A percentile compares a stretch with the other conserved stretches of the same genome.
Conservation (phyloP, 2,888 invertebrate species). For the Didymodactylos carnosus region DNA sequence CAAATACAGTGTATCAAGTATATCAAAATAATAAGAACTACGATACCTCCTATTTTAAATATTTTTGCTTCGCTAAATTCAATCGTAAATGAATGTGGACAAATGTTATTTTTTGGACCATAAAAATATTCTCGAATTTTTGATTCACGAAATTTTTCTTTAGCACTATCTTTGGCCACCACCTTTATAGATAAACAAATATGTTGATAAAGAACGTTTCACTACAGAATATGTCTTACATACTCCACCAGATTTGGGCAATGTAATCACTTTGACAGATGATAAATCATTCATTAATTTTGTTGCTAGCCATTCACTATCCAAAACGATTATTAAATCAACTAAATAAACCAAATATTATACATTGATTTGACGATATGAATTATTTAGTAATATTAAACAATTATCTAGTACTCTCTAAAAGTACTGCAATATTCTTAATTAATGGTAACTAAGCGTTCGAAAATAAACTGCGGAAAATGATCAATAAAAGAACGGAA, state of each 20-base stretch:
- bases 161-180: background rate
- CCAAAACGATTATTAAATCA: constrained; percentile 8
- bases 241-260: constrained; percentile 14
- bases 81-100: constrained; percentile 11
- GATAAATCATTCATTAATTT: constrained; percentile 8
- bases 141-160: background rate
- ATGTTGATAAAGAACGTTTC: background rate
- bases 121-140: constrained; percentile 14
- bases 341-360: too few species aligned
- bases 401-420: too few species aligned
- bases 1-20: too few species aligned
- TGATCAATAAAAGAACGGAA: background rate
- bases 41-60: constrained; percentile 6
- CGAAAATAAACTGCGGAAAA: too few species aligned
- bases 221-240: background rate
- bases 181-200: background rate
- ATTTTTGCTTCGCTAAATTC: constrained; percentile 8
- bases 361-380: too few species aligned
- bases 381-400: too few species aligned
- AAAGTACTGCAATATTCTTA: too few species aligned
- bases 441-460: too few species aligned
- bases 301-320: constrained; percentile 10
- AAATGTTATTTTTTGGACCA: constrained; percentile 3
- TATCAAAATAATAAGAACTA: too few species aligned
- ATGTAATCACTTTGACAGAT: constrained; percentile 2